Percentiles rank a stretch among this genome's conserved stretches.
phyloP scores from a whole-genome alignment of 2,113 vertebrate genomes.

The Paratilapia polleni region DNA sequence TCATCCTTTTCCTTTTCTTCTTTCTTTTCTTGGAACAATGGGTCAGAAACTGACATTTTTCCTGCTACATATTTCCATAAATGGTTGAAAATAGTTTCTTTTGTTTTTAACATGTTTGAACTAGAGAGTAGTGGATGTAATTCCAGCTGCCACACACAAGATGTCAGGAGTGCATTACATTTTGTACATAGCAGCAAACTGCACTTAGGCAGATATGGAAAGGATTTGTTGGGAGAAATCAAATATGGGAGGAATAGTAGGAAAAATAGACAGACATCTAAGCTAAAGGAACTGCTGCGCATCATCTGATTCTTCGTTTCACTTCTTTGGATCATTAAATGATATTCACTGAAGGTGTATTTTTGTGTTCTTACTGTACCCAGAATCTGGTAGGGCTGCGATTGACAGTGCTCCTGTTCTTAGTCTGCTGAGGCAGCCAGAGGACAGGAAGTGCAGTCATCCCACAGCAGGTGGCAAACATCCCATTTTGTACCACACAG shows the following conservation, averaged over 20 bases:
- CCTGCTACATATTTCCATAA: neutral
- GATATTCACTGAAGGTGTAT: neutral
- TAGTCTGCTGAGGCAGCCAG: constrained; percentile 50
- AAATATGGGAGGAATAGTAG: neutral
- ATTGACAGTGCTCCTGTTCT: constrained; percentile 32
- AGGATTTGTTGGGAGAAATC: neutral
- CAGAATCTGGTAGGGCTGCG: neutral
- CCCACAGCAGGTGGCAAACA: constrained; percentile 29
- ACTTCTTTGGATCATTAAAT: neutral
- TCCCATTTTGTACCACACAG: constrained; percentile 24
- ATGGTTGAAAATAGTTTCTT: neutral
- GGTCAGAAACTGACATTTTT: neutral
- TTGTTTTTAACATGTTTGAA: neutral
- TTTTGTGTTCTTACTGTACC: neutral
- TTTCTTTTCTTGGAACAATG: neutral
- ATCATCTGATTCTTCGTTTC: neutral
- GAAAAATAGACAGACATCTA: neutral
- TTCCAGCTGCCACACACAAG: constrained; percentile 29
- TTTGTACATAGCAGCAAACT: neutral
- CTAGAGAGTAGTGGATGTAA: neutral
- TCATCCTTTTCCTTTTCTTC: neutral
- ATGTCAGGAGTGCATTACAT: constrained; percentile 30
- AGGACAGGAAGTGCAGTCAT: constrained; percentile 40
- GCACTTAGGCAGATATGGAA: neutral
- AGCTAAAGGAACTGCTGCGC: neutral